A percentile compares a stretch with the other conserved stretches of the same genome.
phyloP scores from a whole-genome alignment of 2,797 vertebrate species.

The Anableps anableps region DNA sequence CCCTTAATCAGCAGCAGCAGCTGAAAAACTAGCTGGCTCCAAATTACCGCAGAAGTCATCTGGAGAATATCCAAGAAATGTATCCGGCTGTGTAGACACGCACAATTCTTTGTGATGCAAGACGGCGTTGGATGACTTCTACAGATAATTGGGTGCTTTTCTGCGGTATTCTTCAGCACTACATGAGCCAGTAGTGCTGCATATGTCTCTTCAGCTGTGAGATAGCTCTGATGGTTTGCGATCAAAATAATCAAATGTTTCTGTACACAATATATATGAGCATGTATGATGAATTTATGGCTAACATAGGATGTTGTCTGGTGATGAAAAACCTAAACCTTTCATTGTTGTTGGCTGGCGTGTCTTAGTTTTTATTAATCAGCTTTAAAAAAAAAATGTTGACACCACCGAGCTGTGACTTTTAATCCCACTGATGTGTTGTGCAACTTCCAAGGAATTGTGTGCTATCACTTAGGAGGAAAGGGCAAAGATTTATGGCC shows the following conservation, averaged over 20 bases:
- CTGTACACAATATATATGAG: not conserved
- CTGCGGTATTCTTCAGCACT: conserved; percentile 25
- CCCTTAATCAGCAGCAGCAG: conserved; percentile 43
- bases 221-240: conserved; percentile 12
- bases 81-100: conserved; percentile 65
- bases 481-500: conserved; percentile 68
- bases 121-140: conserved; percentile 51
- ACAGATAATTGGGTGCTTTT: conserved; percentile 47
- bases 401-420: conserved; percentile 52
- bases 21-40: conserved; percentile 39
- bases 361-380: conserved; percentile 18
- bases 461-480: conserved; percentile 65
- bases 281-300: not conserved
- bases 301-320: not conserved
- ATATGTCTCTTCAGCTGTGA: conserved; percentile 4
- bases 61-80: conserved; percentile 67
- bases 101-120: conserved; percentile 48
- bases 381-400: conserved; percentile 53
- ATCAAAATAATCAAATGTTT: conserved; percentile 6
- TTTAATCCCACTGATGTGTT: not conserved
- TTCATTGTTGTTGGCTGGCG: not conserved
- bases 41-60: conserved; percentile 56
- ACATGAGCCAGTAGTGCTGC: conserved; percentile 2
- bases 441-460: conserved; percentile 37
- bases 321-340: not conserved